These are phyloP conservation scores for Argentina silus DNA, from an alignment of 2,797 vertebrate species.

Conservation along the genomic window DNA sequence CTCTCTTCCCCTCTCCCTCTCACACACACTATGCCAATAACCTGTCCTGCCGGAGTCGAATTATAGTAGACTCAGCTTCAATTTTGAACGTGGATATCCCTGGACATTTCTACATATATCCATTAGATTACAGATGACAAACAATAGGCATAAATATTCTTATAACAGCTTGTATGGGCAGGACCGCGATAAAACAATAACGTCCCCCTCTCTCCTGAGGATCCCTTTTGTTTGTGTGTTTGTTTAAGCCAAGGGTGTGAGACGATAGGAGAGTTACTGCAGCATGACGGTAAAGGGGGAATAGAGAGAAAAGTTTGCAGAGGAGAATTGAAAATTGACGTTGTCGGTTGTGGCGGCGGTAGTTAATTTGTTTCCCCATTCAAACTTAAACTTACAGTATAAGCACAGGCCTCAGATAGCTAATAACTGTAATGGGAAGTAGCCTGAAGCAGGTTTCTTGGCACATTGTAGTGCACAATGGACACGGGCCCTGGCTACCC, in stretches of 20 bases:
- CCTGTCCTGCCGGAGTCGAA: conserved; percentile 35
- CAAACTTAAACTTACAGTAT: background rate
- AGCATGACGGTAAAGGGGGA: conserved; percentile 17
- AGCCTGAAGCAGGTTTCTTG: background rate
- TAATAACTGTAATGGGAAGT: background rate
- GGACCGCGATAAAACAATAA: conserved; percentile 25
- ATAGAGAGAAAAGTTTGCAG: conserved; percentile 26
- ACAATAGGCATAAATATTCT: conserved; percentile 45
- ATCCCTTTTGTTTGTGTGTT: conserved; percentile 31
- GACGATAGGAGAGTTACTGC: conserved; percentile 20
- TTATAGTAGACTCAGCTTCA: conserved; percentile 19
- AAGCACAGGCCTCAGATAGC: background rate
- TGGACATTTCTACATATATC: conserved; percentile 37
- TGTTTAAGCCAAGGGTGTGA: background rate
- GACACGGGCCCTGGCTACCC: conserved; percentile 38
- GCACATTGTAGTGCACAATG: background rate
- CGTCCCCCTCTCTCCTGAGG: conserved; percentile 19
- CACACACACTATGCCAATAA: conserved; percentile 18
- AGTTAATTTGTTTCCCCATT: background rate
- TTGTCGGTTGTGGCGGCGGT: background rate
- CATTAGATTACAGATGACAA: conserved; percentile 59
- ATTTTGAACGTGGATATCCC: conserved; percentile 37
- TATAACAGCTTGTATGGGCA: conserved; percentile 17
- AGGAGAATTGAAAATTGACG: conserved; percentile 3
- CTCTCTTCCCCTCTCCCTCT: background rate